Evolutionary conservation across 2,888 invertebrate species (phyloP), one percentile per base, ranked within the genome.

Genomic region (Oasisia sp.): DNA sequence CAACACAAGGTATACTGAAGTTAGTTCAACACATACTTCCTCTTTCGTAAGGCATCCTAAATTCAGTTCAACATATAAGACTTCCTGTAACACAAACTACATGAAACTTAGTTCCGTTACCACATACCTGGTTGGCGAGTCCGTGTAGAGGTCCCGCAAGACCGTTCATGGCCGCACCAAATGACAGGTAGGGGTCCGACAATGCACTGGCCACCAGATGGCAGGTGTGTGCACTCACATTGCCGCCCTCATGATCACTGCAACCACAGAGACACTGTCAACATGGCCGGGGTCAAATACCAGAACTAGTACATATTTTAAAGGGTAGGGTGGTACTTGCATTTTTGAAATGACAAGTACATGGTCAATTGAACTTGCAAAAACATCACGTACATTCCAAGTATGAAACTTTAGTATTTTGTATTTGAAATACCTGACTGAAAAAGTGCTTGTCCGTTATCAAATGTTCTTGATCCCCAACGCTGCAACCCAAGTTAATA

Each of bases 91-190:
- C 56, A 38, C 74, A 91, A 58, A 74, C 14, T 5, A 97, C 44
- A 45, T 32, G 14, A 91, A 12, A 45, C 32, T 32, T 27, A 50
- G 45, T 14, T 32, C 90, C 11, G 4, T 4, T 89, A 27, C 12
- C 32, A 50, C 91, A 32, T 74, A 98, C 99, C 97, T 99, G 99
- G 97, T 99, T 99, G 93, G 99, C 99, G 32, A 99, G 97, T 93
- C 99, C 99, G 97, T 99, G 99, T 11, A 99, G 97, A 1, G 99
- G 99, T 93, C 99, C 99, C 93, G 99, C 99, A 90, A 99, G 97
- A 44, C 99, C 99, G 96, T 98, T 98, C 97, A 99, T 98, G 92
- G 98, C 98, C 91, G 98, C 99, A 91, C 98, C 97, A 96, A 98
- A 98, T 14, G 98, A 98, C 9, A 99, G 97, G 97, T 98, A 99